Conservation (phyloP, 2,888 invertebrate genomes). For the Trichopria drosophilae region DNA sequence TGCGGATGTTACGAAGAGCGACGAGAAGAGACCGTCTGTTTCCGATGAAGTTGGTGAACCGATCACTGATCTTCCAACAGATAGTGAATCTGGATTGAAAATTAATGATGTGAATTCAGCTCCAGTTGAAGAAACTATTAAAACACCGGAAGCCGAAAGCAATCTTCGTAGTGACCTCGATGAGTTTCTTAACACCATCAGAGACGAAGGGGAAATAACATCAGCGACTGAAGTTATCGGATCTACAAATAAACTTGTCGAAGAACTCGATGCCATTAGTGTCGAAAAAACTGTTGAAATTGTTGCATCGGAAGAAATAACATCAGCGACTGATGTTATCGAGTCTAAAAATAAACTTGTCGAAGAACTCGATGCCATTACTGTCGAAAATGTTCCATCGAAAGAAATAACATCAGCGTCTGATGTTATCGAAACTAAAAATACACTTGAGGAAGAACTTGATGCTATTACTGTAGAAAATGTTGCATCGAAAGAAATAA, state of each 20-base stretch:
- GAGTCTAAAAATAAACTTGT: not conserved
- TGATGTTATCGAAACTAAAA: not conserved
- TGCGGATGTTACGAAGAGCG: too few species aligned
- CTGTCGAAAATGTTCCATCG: not conserved
- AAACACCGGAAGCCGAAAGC: too few species aligned
- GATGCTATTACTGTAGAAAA: not conserved
- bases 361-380: not conserved
- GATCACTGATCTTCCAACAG: too few species aligned
- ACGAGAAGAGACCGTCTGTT: too few species aligned
- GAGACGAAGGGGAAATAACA: not conserved
- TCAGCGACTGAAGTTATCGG: too few species aligned
- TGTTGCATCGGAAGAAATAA: not conserved
- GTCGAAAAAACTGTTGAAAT: not conserved
- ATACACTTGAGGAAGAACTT: not conserved
- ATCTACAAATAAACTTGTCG: too few species aligned
- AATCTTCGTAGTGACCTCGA: too few species aligned
- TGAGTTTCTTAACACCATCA: not conserved
- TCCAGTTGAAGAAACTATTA: too few species aligned
- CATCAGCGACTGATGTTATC: not conserved
- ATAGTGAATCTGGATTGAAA: too few species aligned
- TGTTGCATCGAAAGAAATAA: not conserved
- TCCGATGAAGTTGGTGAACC: too few species aligned
- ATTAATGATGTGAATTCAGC: too few species aligned
- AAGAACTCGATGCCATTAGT: not conserved
- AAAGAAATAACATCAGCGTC: not conserved